Conservation (phyloP, 2,888 invertebrate species). For the Pseudococcus jackbeardsleyi region DNA sequence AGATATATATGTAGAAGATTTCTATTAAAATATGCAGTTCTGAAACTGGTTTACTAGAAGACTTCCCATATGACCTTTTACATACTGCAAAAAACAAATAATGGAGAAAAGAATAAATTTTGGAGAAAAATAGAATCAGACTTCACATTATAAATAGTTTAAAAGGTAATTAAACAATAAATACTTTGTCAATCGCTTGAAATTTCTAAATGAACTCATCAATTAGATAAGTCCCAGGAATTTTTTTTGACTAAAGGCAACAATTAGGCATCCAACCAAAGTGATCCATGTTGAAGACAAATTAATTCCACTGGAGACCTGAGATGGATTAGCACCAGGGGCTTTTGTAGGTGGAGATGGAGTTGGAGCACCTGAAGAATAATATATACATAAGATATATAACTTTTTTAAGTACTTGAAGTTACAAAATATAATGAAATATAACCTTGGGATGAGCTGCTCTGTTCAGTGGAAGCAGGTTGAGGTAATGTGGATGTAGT, state of each 20-base stretch:
- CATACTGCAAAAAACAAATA: background rate
- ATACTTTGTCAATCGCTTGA: too few relatives aligned
- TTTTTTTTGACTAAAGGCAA: background rate
- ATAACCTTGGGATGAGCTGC: background rate
- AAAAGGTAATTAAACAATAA: background rate
- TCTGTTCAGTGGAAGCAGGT: background rate
- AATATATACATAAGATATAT: background rate
- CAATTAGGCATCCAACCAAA: background rate
- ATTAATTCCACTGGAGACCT: background rate
- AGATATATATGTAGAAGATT: background rate
- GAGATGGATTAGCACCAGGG: background rate
- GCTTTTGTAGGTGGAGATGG: background rate
- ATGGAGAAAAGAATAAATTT: background rate
- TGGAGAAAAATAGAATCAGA: background rate
- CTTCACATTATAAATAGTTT: background rate
- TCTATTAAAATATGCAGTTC: background rate
- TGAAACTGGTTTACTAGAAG: background rate
- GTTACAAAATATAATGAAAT: background rate
- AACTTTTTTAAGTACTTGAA: background rate
- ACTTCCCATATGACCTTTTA: background rate
- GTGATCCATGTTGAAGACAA: background rate
- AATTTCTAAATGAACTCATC: too few relatives aligned
- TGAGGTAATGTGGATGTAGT: background rate
- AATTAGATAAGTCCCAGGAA: background rate
- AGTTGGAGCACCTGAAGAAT: background rate